A percentile compares a stretch with the other conserved stretches of the same genome.
Evolutionary conservation across 2,113 vertebrate genomes (phyloP).

Genomic region (Puffinus mauretanicus): DNA sequence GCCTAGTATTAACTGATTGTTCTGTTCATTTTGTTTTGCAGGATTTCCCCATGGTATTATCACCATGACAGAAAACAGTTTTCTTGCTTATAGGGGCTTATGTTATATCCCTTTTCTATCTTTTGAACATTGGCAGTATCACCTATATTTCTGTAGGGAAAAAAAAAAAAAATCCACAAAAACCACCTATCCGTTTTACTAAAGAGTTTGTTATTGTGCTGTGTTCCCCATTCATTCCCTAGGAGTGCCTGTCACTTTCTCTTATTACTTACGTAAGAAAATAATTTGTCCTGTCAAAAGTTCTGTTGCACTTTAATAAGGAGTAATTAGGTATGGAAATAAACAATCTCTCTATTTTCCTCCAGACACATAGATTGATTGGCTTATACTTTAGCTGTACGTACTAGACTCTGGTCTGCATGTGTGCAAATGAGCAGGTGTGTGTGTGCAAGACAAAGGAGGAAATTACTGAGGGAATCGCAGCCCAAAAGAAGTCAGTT

Average conservation of each 20-base stretch:
- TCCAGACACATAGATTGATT: neutral
- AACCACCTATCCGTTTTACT: neutral
- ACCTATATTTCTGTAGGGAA: neutral
- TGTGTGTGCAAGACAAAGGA: neutral
- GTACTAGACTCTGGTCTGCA: neutral
- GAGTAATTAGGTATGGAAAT: constrained; percentile 40
- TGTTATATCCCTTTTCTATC: neutral
- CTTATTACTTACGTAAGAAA: neutral
- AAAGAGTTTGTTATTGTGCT: neutral
- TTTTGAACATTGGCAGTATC: neutral
- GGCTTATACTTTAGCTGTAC: neutral
- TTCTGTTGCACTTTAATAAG: constrained; percentile 47
- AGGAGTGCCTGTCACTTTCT: neutral
- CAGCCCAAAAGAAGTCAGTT: neutral
- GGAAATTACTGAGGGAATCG: neutral
- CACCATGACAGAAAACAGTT: neutral
- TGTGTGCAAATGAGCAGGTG: neutral
- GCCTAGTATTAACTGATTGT: neutral
- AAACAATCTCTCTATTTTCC: constrained; percentile 5
- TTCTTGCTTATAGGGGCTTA: neutral
- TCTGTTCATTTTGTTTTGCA: neutral
- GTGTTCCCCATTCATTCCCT: neutral
- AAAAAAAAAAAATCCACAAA: neutral
- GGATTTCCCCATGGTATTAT: neutral
- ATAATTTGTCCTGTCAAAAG: constrained; percentile 23